A percentile compares a stretch with the other conserved stretches of the same genome.
Conservation (phyloP, 2,888 invertebrate genomes). For the Colostygia pectinataria region DNA sequence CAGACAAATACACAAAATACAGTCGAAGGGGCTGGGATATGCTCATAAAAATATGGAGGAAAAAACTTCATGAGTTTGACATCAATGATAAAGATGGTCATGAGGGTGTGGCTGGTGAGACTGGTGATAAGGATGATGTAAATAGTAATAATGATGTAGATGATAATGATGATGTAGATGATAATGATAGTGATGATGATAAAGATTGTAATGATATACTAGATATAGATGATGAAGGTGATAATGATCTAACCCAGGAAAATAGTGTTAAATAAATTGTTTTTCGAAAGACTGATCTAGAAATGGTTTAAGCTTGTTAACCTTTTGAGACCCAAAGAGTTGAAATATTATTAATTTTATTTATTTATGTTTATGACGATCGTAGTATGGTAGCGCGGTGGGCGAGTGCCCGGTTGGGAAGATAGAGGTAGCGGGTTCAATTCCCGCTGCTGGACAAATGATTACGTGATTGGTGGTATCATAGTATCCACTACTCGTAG, state of each 20-base stretch:
- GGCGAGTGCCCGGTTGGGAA: no score
- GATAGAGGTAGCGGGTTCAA: no score
- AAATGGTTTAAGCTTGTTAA: no score
- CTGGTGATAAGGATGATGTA: constrained; percentile 25
- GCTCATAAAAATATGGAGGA: constrained; percentile 93
- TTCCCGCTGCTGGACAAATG: no score
- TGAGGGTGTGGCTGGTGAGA: constrained; percentile 21
- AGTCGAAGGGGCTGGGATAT: constrained; percentile 97
- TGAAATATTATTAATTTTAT: no score
- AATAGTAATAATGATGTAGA: constrained; percentile 10
- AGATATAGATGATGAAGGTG: not conserved
- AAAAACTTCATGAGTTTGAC: constrained; percentile 92
- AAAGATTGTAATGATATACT: not conserved
- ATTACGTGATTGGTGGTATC: no score
- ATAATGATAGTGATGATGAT: not conserved
- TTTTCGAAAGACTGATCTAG: no score
- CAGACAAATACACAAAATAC: constrained; percentile 93
- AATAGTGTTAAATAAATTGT: no score
- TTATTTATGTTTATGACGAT: no score
- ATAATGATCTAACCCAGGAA: not conserved
- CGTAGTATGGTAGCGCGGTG: no score
- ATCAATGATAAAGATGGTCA: constrained; percentile 48
- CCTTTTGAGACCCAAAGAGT: no score
- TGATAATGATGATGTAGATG: not conserved
- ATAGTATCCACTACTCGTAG: no score